Conservation (phyloP, 2,797 vertebrate species). For the Craterocephalus amniculus region DNA sequence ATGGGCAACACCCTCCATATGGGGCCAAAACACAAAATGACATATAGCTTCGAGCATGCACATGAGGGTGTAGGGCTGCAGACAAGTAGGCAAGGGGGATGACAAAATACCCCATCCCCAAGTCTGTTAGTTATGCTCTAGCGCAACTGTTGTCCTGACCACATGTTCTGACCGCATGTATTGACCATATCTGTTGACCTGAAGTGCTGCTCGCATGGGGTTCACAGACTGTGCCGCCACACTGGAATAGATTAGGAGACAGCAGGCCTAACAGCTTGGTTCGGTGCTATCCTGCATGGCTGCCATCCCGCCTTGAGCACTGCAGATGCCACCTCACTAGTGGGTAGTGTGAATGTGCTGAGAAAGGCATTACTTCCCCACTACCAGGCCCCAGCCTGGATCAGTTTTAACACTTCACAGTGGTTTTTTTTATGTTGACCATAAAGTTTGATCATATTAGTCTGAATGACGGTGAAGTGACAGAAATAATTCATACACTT, state of each 20-base stretch:
- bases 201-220: constrained; percentile 65
- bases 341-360: constrained; percentile 64
- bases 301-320: constrained; percentile 83
- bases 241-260: constrained; percentile 81
- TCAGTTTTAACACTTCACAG: constrained; percentile 27
- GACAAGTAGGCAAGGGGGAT: constrained; percentile 8
- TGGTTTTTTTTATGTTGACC: constrained; percentile 25
- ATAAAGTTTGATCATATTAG: constrained; percentile 13
- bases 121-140: constrained; percentile 67
- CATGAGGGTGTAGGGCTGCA: constrained; percentile 15
- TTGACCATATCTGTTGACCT: constrained; percentile 77
- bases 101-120: constrained; percentile 17
- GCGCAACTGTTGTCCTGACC: constrained; percentile 68
- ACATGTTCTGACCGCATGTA: constrained; percentile 78
- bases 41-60: constrained; percentile 30
- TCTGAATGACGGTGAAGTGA: constrained; percentile 9
- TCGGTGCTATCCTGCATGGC: constrained; percentile 70
- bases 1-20: constrained; percentile 36
- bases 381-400: constrained; percentile 38
- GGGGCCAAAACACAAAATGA: constrained; percentile 66
- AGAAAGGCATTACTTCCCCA: constrained; percentile 62
- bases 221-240: constrained; percentile 67
- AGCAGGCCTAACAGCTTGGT: constrained; percentile 84
- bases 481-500: constrained; percentile 3
- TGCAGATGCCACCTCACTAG: constrained; percentile 83